Evolutionary conservation across 2,888 invertebrate species (phyloP).

Genomic region (Hesperia comma): DNA sequence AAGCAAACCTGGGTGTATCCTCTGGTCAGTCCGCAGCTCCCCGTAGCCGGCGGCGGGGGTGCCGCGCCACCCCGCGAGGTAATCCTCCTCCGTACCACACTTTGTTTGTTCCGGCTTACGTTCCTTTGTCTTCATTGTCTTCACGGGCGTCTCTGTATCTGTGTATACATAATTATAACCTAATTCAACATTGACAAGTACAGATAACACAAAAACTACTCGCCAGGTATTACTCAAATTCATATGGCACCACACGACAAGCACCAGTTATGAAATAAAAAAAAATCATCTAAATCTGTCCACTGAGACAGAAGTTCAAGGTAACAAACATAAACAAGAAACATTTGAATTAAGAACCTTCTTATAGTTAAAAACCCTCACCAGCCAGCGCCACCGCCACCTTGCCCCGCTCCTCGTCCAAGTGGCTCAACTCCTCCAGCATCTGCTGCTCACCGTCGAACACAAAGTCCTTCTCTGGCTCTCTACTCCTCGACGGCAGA

Average conservation of each 20-base stretch:
- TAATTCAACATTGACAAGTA: no score
- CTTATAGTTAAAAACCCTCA: conserved; percentile 8
- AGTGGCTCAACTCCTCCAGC: conserved; percentile 66
- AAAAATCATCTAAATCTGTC: no score
- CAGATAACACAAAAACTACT: no score
- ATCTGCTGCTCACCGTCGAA: conserved; percentile 75
- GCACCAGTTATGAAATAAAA: no score
- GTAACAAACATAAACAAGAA: no score
- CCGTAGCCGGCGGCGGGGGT: conserved; percentile 50
- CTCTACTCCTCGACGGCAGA: conserved; percentile 44
- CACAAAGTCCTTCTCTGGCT: conserved; percentile 63
- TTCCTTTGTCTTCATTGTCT: neutral
- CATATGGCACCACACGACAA: no score
- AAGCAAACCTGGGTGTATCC: conserved; percentile 68
- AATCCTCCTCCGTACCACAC: neutral
- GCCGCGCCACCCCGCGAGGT: conserved; percentile 9
- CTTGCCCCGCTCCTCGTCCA: conserved; percentile 46
- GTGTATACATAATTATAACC: no score
- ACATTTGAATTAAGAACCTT: no score
- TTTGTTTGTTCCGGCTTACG: neutral
- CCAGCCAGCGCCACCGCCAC: conserved; percentile 46
- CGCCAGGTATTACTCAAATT: no score
- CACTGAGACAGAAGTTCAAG: no score
- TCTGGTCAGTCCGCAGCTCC: conserved; percentile 65
- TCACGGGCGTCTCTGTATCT: neutral